These are phyloP conservation scores for Acleris laterana DNA, from an alignment of 2,888 invertebrate genomes.

Conservation along the genomic window DNA sequence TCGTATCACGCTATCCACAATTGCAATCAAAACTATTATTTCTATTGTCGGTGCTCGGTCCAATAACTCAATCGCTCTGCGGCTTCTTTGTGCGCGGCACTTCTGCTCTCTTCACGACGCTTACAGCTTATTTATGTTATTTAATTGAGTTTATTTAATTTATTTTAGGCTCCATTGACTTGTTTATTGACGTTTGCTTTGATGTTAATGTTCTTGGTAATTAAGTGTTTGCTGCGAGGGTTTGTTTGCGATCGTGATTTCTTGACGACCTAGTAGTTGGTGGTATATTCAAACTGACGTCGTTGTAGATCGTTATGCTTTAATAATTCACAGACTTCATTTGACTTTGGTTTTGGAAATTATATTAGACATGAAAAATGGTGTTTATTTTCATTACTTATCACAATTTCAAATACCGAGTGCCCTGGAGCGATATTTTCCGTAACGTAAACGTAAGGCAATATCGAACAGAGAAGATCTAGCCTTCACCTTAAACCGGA, in stretches of 20 bases:
- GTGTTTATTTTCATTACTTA: no score
- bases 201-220: constrained; percentile 1
- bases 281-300: background rate
- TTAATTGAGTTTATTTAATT: constrained; percentile 21
- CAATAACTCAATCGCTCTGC: constrained; percentile 27
- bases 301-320: background rate
- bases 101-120: constrained; percentile 21
- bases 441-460: no score
- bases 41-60: constrained; percentile 55
- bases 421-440: no score
- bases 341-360: no score
- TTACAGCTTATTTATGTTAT: background rate
- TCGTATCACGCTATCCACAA: constrained; percentile 58
- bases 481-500: background rate
- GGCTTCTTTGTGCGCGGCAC: constrained; percentile 22
- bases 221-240: background rate
- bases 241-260: background rate
- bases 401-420: no score
- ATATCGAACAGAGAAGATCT: no score
- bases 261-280: background rate
- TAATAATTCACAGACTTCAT: background rate
- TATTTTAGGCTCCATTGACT: constrained; percentile 5
- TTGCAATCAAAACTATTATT: constrained; percentile 61
- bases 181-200: background rate
- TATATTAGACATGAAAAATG: no score